These are phyloP conservation scores for Lydus trimaculatus DNA, from an alignment of 2,888 invertebrate genomes.

Conservation along the genomic window DNA sequence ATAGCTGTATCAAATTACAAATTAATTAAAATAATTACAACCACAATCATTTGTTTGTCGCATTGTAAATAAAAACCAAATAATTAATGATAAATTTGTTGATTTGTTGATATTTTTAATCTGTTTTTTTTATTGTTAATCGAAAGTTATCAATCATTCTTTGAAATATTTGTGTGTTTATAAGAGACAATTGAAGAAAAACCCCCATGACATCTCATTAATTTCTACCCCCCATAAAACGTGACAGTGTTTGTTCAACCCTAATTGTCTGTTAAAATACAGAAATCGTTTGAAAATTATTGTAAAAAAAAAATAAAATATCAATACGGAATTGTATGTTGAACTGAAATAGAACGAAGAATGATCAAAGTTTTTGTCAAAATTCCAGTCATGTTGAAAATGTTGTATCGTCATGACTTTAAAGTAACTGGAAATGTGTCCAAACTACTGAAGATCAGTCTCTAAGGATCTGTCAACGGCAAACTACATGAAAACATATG, in stretches of 20 bases:
- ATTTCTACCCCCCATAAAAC: constrained; percentile 27
- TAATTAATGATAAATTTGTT: constrained; percentile 15
- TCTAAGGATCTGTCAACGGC: background rate
- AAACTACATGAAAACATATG: background rate
- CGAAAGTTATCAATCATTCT: constrained; percentile 27
- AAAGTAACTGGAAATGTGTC: background rate
- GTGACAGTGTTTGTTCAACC: constrained; percentile 19
- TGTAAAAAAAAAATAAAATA: no score
- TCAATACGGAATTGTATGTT: no score
- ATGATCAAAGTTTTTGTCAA: background rate
- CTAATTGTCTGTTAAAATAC: no score
- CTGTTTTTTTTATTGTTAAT: no score
- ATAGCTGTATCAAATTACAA: no score
- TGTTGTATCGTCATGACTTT: background rate
- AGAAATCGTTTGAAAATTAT: no score
- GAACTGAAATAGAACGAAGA: background rate
- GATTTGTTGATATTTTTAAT: constrained; percentile 28
- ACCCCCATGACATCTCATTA: constrained; percentile 22
- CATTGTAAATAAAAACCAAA: no score
- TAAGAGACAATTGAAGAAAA: constrained; percentile 25
- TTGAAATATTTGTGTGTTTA: background rate
- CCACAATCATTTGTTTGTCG: no score
- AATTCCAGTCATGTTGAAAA: background rate
- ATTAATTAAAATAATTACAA: no score
- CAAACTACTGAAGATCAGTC: background rate